Percentiles rank a stretch among this genome's conserved stretches.
These are phyloP conservation scores for Clistopyga incitator DNA, from an alignment of 2,888 invertebrate genomes.

Conservation along the genomic window DNA sequence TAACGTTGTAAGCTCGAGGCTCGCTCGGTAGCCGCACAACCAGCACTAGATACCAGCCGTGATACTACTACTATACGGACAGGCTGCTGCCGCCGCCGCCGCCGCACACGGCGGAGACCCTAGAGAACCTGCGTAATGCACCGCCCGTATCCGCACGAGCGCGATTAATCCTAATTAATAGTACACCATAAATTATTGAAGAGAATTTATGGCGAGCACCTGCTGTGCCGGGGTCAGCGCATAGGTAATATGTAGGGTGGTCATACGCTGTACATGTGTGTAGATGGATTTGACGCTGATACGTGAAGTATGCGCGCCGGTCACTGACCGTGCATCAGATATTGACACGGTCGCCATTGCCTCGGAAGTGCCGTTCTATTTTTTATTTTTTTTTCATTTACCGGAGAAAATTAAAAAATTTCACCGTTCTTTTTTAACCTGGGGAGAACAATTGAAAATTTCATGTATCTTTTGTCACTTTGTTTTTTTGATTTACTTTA, in stretches of 20 bases:
- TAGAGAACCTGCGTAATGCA: conserved; percentile 54
- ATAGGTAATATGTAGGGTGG: conserved; percentile 27
- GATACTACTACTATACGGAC: conserved; percentile 42
- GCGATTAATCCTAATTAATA: conserved; percentile 66
- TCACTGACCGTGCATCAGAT: conserved; percentile 4
- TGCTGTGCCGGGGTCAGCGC: conserved; percentile 60
- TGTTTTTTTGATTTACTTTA: too few relatives aligned
- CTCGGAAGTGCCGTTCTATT: neutral
- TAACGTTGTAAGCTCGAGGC: conserved; percentile 30
- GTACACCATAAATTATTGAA: conserved; percentile 64
- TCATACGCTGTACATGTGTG: conserved; percentile 1
- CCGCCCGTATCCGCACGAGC: conserved; percentile 41
- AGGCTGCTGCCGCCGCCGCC: conserved; percentile 26
- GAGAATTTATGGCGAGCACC: conserved; percentile 63
- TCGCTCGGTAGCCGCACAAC: conserved; percentile 33
- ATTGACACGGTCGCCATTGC: neutral
- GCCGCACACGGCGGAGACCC: conserved; percentile 22
- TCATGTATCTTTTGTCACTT: too few relatives aligned
- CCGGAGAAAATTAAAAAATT: too few relatives aligned
- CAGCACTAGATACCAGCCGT: conserved; percentile 25
- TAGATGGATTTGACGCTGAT: conserved; percentile 1
- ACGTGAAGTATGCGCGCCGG: neutral
- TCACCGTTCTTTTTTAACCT: too few relatives aligned
- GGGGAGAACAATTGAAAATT: too few relatives aligned
- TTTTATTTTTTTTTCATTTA: too few relatives aligned